phyloP scores from a whole-genome alignment of 1,140 invertebrate species.

The Drosophila novamexicana region DNA sequence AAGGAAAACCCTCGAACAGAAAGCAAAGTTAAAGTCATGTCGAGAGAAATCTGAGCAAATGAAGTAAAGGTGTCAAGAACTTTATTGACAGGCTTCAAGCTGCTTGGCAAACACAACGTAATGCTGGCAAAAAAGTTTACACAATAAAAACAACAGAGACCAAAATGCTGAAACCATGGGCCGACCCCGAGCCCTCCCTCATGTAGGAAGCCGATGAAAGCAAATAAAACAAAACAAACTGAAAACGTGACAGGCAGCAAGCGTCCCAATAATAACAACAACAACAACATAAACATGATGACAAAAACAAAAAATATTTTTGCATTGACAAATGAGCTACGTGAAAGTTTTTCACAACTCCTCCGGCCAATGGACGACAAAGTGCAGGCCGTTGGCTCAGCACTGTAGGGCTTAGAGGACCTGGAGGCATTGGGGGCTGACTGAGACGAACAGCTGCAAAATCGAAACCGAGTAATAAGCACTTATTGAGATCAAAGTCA shows the following conservation, averaged over 20 bases:
- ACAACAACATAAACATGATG: constrained; percentile 22
- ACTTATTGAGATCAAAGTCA: constrained; percentile 77
- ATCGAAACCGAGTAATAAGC: constrained; percentile 67
- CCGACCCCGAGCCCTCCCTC: constrained; percentile 11
- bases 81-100: constrained; percentile 71
- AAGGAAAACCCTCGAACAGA: constrained; percentile 31
- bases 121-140: constrained; percentile 41
- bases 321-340: constrained; percentile 73
- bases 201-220: constrained; percentile 52
- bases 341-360: constrained; percentile 67
- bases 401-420: not conserved
- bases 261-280: constrained; percentile 46
- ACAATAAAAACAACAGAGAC: constrained; percentile 27
- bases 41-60: constrained; percentile 76
- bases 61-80: constrained; percentile 81
- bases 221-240: constrained; percentile 67
- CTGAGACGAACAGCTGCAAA: constrained; percentile 31
- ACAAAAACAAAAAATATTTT: constrained; percentile 40
- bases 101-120: constrained; percentile 39
- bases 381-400: not conserved
- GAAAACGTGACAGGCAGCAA: constrained; percentile 66
- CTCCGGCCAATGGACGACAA: constrained; percentile 32
- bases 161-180: constrained; percentile 13
- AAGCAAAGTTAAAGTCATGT: constrained; percentile 72
- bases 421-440: not conserved